Conservation (phyloP, 2,888 invertebrate species). For the Campoplex nolae region DNA sequence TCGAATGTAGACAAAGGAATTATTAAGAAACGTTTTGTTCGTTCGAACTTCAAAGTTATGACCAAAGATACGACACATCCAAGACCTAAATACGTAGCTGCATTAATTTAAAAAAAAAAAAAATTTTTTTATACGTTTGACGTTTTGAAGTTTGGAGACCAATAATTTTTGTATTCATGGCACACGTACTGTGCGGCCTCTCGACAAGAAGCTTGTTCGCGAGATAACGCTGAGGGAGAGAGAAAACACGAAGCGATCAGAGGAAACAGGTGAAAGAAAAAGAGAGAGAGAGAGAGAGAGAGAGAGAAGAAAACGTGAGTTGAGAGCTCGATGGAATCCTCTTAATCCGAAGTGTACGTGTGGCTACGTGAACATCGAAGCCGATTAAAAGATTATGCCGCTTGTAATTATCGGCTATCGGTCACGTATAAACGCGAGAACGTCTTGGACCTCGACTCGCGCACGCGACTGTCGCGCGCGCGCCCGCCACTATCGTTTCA, state of each 20-base stretch:
- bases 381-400: slow-evolving; percentile 69
- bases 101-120: too few relatives aligned
- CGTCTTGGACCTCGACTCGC: slow-evolving; percentile 54
- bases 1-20: not conserved
- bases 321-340: slow-evolving; percentile 61
- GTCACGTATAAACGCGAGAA: slow-evolving; percentile 60
- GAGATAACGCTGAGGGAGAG: slow-evolving; percentile 21
- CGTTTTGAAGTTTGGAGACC: not conserved
- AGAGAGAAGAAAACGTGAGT: slow-evolving; percentile 60
- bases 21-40: not conserved
- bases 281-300: slow-evolving; percentile 20
- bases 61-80: not conserved
- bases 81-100: not conserved
- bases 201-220: slow-evolving; percentile 31
- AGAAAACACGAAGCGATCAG: slow-evolving; percentile 14
- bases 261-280: not conserved
- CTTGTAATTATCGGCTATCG: slow-evolving; percentile 69
- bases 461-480: slow-evolving; percentile 71
- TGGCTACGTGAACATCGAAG: slow-evolving; percentile 62
- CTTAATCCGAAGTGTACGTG: slow-evolving; percentile 52
- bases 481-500: not conserved
- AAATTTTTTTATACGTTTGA: not conserved
- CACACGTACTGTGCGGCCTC: slow-evolving; percentile 54
- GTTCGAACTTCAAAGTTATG: not conserved
- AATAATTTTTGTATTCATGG: slow-evolving; percentile 44